Evolutionary conservation across 1,140 invertebrate genomes (phyloP), one percentile per base, ranked within the genome.

Genomic region (Drosophila nebulosa): DNA sequence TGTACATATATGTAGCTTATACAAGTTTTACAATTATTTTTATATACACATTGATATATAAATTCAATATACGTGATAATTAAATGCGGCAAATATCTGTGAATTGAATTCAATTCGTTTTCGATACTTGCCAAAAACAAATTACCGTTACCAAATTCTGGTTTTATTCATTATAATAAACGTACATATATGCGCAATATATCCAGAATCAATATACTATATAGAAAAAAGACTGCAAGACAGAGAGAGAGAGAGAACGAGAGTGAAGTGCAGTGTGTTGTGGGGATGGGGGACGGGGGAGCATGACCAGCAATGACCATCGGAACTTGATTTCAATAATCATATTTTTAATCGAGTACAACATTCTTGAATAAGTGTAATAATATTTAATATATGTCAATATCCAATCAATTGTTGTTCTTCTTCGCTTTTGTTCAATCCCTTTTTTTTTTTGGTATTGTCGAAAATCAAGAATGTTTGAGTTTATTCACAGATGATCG

Each of bases 31-130:
- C 39, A 46, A 36, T 36, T n/a, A 36, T 36, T 46, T 46, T 3
- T 14, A 55, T 18, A 55, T 18, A 30, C 14, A 1, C 9, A 3
- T 12, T 10, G 2, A 46, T 46, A 18, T 32, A 55, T 30, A 32
- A 32, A 30, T 55, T 26, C 4, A 26, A 26, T 52, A 46, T 21
- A 46, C 16, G 6, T 55, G 52, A 55, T 55, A 55, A 55, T 55
- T 55, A 55, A 55, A 55, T 18, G 26, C 52, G 24, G 52, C 52
- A 30, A 27, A 55, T 55, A 55, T 55, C 16, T 55, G 52, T 30
- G 52, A 32, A 55, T 55, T 55, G 26, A 55, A 55, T 55, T 55
- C 39, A 46, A 46, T 21, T 46, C 18, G 39, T 55, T 16, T 27
- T 55, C 12, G 26, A 30, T 53, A 30, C 24, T 27, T 53, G 14